Evolutionary conservation across 1,140 invertebrate species (phyloP).

Genomic region (Chelonus insularis): DNA sequence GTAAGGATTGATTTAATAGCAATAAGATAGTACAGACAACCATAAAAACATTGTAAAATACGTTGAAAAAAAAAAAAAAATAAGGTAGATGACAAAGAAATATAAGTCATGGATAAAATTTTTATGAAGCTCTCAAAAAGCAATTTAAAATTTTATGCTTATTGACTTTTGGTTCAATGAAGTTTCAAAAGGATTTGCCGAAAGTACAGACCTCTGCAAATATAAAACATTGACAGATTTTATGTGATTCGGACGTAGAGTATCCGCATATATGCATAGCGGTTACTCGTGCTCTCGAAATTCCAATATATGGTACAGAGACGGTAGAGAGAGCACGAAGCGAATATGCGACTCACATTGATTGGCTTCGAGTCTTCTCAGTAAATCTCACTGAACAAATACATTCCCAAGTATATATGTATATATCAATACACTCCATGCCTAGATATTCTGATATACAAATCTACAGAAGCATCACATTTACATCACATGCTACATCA

Average conservation of each 20-base stretch:
- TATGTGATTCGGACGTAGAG: conserved; percentile 7
- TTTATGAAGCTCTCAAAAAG: conserved; percentile 11
- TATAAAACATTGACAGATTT: conserved; percentile 25
- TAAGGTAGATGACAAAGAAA: too few species aligned
- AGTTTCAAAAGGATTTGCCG: conserved; percentile 15
- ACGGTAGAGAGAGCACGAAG: conserved; percentile 4
- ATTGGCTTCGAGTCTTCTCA: conserved; percentile 27
- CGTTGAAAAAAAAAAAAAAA: neutral
- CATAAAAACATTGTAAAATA: conserved; percentile 24
- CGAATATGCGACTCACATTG: conserved; percentile 27
- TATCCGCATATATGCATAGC: conserved; percentile 26
- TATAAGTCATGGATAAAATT: neutral
- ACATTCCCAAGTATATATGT: conserved; percentile 18
- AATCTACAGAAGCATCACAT: conserved; percentile 5
- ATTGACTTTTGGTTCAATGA: conserved; percentile 7
- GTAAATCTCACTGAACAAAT: conserved; percentile 24
- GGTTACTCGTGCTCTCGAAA: conserved; percentile 26
- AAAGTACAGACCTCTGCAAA: conserved; percentile 9
- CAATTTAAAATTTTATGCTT: conserved; percentile 14
- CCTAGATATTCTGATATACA: too few species aligned
- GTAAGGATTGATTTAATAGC: conserved; percentile 60
- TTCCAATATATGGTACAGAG: conserved; percentile 18
- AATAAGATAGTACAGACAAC: too few species aligned
- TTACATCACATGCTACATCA: neutral
- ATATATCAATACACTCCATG: neutral